Evolutionary conservation across 2,113 vertebrate genomes (phyloP).

Genomic region (Numida meleagris): DNA sequence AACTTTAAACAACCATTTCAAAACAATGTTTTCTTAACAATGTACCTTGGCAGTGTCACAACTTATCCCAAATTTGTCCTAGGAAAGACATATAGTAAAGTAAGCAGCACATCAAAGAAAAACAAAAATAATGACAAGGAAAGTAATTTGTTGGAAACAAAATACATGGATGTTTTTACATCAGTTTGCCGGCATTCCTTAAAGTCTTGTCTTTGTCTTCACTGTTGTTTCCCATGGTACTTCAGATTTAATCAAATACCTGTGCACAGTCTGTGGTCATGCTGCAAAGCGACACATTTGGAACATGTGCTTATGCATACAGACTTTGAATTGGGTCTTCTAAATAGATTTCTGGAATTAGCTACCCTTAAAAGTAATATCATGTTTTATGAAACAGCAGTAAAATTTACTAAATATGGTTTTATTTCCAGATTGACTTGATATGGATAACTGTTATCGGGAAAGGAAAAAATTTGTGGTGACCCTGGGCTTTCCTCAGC

Average conservation of each 20-base stretch:
- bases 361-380: background rate
- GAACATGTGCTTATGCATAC: background rate
- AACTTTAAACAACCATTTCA: background rate
- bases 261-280: fast-evolving
- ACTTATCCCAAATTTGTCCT: background rate
- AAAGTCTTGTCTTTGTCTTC: background rate
- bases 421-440: background rate
- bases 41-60: background rate
- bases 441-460: background rate
- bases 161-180: background rate
- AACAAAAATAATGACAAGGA: background rate
- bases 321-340: background rate
- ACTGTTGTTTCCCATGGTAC: background rate
- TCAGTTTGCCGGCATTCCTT: background rate
- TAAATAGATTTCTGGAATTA: background rate
- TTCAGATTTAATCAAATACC: background rate
- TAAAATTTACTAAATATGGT: background rate
- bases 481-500: background rate
- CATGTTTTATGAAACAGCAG: background rate
- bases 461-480: background rate
- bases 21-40: background rate
- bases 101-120: background rate
- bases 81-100: background rate
- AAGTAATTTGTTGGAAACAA: background rate
- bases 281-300: background rate